Conservation (phyloP, 1,140 invertebrate genomes). For the Apis dorsata region DNA sequence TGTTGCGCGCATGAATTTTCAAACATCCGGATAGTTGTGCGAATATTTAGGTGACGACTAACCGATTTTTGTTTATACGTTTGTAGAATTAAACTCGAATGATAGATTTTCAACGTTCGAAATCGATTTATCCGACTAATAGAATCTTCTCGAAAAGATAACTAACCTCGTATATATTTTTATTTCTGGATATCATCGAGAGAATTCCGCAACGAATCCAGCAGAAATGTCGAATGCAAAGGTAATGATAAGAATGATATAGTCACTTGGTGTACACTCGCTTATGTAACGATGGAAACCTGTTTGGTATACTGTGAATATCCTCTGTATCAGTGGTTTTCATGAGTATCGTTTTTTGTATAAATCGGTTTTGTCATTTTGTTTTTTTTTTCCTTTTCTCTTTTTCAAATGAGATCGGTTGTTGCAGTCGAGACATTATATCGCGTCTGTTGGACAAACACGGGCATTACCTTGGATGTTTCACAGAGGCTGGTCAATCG, state of each 20-base stretch:
- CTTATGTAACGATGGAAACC: conserved; percentile 46
- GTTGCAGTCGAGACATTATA: not conserved
- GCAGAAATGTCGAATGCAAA: conserved; percentile 9
- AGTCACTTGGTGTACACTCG: conserved; percentile 8
- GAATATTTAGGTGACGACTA: not conserved
- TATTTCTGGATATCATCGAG: conserved; percentile 3
- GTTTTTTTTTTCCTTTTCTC: no score
- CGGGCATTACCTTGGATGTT: not conserved
- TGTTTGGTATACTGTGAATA: conserved; percentile 42
- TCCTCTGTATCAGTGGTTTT: conserved; percentile 28
- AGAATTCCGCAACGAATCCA: not conserved
- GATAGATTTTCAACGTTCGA: not conserved
- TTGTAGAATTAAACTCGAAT: not conserved
- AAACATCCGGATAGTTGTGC: not conserved
- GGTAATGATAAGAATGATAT: conserved; percentile 39
- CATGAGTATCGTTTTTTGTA: not conserved
- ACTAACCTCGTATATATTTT: not conserved
- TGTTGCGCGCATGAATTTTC: conserved; percentile 10
- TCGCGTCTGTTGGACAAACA: not conserved
- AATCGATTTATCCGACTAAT: not conserved
- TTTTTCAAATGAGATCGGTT: not conserved
- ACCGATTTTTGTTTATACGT: not conserved
- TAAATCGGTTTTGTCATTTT: not conserved
- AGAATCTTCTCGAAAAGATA: not conserved
- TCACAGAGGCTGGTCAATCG: conserved; percentile 4